These are phyloP conservation scores for Callocephalon fimbriatum DNA, from an alignment of 2,113 vertebrate species.

Conservation along the genomic window DNA sequence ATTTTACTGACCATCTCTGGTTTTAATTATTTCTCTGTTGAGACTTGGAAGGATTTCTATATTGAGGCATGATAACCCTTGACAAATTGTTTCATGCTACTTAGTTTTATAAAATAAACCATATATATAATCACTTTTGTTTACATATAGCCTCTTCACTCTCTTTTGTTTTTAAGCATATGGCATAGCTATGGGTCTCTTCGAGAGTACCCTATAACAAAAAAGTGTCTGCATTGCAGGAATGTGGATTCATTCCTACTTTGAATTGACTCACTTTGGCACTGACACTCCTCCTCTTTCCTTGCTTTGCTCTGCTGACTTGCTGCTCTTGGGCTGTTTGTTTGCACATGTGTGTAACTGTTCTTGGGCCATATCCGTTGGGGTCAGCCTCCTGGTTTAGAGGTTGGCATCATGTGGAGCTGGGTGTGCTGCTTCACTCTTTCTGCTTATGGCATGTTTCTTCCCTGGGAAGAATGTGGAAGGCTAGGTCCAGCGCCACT, in stretches of 20 bases:
- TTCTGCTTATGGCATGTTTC: background rate
- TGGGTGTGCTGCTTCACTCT: background rate
- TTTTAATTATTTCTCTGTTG: too few relatives aligned
- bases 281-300: background rate
- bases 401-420: background rate
- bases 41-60: background rate
- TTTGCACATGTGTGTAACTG: background rate
- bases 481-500: background rate
- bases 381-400: background rate
- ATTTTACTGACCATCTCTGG: background rate
- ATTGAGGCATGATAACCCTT: background rate
- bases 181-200: background rate
- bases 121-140: too few relatives aligned
- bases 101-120: background rate
- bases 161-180: background rate
- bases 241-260: background rate
- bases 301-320: background rate
- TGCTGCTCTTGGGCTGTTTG: background rate
- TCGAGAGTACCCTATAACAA: background rate
- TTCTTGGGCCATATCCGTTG: background rate
- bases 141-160: background rate
- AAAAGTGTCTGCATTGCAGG: background rate
- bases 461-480: background rate
- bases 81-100: background rate
- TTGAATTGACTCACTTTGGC: rapidly evolving